Percentiles rank a stretch among this genome's conserved stretches.
These are phyloP conservation scores for Micromussa lordhowensis DNA, from an alignment of 92 coral and sea anemone genomes.

Conservation along the genomic window DNA sequence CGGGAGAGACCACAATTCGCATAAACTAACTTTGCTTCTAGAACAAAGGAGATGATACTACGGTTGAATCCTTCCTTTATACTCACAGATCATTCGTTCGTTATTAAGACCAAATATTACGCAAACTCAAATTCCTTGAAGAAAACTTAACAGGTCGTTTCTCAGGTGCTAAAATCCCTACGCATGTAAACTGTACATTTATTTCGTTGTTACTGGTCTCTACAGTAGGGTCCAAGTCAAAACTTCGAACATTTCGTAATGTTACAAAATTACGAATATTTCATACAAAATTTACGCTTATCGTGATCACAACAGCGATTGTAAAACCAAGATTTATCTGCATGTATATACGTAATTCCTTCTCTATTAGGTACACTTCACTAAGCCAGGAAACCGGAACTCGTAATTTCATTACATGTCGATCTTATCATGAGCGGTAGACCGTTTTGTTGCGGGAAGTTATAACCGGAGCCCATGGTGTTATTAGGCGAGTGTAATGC, in stretches of 20 bases:
- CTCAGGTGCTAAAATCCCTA: not conserved
- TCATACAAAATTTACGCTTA: too few species aligned
- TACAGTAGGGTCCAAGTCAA: not conserved
- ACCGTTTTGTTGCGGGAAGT: not conserved
- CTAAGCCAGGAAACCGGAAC: too few species aligned
- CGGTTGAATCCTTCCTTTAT: not conserved
- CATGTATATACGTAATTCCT: too few species aligned
- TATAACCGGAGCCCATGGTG: not conserved
- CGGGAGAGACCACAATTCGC: not conserved
- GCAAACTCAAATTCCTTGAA: not conserved
- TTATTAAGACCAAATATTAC: not conserved
- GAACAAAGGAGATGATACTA: not conserved
- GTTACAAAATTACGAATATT: not conserved
- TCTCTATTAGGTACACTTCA: too few species aligned
- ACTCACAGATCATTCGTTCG: not conserved
- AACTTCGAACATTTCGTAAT: not conserved
- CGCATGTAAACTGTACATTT: not conserved
- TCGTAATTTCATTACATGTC: too few species aligned
- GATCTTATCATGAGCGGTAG: not conserved
- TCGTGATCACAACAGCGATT: too few species aligned
- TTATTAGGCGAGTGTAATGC: not conserved
- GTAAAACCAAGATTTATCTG: too few species aligned
- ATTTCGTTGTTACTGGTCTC: not conserved
- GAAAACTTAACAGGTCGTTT: not conserved
- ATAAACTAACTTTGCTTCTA: not conserved